Conservation (phyloP, 2,888 invertebrate genomes). For the Diaprepes abbreviatus region DNA sequence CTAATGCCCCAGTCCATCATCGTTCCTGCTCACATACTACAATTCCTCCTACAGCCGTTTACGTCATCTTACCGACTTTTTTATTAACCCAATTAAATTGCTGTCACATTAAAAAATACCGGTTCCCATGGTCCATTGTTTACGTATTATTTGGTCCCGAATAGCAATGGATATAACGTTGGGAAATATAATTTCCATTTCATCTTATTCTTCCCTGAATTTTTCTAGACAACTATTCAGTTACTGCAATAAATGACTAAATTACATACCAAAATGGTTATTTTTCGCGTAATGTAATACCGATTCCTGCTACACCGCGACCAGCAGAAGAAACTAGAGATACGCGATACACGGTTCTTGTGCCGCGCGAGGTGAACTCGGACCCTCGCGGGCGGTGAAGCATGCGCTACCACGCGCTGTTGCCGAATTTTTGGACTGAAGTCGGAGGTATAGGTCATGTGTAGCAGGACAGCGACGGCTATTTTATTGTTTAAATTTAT, state of each 20-base stretch:
- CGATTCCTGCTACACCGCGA: conserved; percentile 30
- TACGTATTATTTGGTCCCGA: background rate
- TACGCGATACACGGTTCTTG: conserved; percentile 34
- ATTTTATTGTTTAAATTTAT: background rate
- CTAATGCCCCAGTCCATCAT: conserved; percentile 52
- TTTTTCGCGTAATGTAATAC: conserved; percentile 11
- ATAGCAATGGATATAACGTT: background rate
- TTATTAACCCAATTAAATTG: conserved; percentile 26
- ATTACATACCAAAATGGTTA: background rate
- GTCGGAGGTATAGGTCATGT: conserved; percentile 29
- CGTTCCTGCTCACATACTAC: conserved; percentile 33
- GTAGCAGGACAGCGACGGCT: background rate
- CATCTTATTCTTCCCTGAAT: background rate
- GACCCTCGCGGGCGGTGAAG: conserved; percentile 43
- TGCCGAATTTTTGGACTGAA: conserved; percentile 21
- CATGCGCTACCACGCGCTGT: conserved; percentile 42
- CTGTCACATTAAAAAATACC: conserved; percentile 27
- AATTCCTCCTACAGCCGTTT: background rate
- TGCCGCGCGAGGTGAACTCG: conserved; percentile 45
- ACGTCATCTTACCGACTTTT: conserved; percentile 25
- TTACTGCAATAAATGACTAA: background rate
- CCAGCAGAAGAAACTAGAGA: conserved; percentile 34
- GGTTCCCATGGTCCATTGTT: conserved; percentile 25
- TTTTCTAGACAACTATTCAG: background rate
- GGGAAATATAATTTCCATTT: background rate